These are phyloP conservation scores for Ellobius talpinus DNA, from an alignment of 2,113 vertebrate genomes.

Conservation along the genomic window DNA sequence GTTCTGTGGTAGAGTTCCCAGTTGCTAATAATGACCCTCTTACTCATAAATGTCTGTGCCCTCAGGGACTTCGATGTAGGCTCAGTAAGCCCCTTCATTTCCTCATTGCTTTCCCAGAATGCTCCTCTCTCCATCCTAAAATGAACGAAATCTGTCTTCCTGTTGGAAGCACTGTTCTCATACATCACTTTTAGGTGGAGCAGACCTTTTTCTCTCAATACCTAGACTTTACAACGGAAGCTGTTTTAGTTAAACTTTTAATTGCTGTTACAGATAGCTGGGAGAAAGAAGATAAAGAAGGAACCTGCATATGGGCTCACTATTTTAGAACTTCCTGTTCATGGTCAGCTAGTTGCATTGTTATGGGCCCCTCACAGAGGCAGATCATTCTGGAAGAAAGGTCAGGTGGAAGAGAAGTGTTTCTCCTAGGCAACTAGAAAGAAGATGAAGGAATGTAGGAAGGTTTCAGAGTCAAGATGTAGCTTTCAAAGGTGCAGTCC, in stretches of 20 bases:
- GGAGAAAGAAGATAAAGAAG: not conserved
- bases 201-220: not conserved
- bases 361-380: too few relatives aligned
- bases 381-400: not conserved
- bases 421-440: not conserved
- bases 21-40: not conserved
- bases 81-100: not conserved
- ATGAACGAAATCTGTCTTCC: not conserved
- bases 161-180: not conserved
- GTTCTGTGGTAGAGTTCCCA: not conserved
- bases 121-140: not conserved
- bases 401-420: not conserved
- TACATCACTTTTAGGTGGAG: not conserved
- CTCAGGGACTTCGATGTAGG: not conserved
- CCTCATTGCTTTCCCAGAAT: not conserved
- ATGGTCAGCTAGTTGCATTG: too few relatives aligned
- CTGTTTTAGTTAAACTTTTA: not conserved
- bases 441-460: not conserved
- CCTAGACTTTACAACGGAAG: not conserved
- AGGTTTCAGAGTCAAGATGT: not conserved
- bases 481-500: not conserved
- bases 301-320: not conserved
- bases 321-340: not conserved
- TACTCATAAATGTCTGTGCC: not conserved
- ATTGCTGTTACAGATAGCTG: not conserved